These are phyloP conservation scores for Cyprinella venusta DNA, from an alignment of 2,797 vertebrate genomes.

Conservation along the genomic window DNA sequence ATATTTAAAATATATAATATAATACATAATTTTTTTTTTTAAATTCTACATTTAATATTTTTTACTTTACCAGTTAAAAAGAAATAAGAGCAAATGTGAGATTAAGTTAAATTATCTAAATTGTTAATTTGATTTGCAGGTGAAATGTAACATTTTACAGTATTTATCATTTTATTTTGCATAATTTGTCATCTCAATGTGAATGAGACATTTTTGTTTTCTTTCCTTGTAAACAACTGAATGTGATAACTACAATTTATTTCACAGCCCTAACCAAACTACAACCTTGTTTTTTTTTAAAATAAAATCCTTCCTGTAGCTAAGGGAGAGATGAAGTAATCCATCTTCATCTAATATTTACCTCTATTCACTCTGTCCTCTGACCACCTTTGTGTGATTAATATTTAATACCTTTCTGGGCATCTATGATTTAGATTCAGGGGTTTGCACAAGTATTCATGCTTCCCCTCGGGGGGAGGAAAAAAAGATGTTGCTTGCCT, in stretches of 20 bases:
- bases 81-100: background rate
- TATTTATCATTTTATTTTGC: background rate
- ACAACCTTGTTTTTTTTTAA: background rate
- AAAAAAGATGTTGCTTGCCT: constrained; percentile 5
- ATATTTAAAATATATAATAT: background rate
- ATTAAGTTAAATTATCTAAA: background rate
- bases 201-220: background rate
- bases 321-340: constrained; percentile 49
- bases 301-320: constrained; percentile 18
- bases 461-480: constrained; percentile 18
- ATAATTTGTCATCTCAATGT: background rate
- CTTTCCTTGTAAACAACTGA: background rate
- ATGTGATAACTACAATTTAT: background rate
- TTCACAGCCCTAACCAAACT: background rate
- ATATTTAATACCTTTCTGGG: constrained; percentile 47
- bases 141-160: background rate
- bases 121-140: background rate
- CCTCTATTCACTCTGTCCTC: constrained; percentile 43
- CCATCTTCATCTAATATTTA: constrained; percentile 59
- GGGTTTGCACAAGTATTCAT: constrained; percentile 44
- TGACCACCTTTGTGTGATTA: constrained; percentile 45
- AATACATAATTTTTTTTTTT: background rate
- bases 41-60: background rate
- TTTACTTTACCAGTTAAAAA: background rate
- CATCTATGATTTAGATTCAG: constrained; percentile 46